Percentiles rank a stretch among this genome's conserved stretches.
These are phyloP conservation scores for Dipodomys spectabilis DNA, from an alignment of 2,113 vertebrate species.

Conservation along the genomic window DNA sequence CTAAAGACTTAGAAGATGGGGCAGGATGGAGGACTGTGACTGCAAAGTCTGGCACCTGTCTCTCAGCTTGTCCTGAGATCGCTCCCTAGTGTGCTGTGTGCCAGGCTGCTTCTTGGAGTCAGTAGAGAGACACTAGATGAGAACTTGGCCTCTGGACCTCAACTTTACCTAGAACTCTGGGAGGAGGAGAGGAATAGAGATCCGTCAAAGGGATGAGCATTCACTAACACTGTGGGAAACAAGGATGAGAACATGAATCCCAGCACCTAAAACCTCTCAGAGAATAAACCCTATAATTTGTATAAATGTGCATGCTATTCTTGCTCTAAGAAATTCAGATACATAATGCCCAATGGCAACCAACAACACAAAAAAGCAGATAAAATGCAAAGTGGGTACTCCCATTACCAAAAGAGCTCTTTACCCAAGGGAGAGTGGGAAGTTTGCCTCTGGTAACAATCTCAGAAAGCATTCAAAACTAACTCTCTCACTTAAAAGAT, in stretches of 20 bases:
- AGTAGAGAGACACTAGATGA: too few species aligned
- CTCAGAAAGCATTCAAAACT: neutral
- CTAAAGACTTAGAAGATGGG: neutral
- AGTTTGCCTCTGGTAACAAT: neutral
- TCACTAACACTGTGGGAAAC: neutral
- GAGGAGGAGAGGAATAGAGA: neutral
- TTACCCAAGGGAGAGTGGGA: neutral
- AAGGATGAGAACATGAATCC: neutral
- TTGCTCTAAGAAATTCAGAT: neutral
- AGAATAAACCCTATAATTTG: neutral
- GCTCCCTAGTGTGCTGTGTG: rapidly evolving
- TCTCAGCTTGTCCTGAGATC: neutral
- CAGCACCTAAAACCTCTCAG: neutral
- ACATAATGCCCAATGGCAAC: neutral
- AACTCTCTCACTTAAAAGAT: neutral
- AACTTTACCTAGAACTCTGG: neutral
- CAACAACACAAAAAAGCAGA: neutral
- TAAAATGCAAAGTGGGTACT: neutral
- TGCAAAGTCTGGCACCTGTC: neutral
- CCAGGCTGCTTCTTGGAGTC: neutral
- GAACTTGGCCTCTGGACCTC: neutral
- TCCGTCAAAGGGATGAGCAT: neutral
- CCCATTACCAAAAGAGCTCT: neutral
- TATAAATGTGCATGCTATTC: neutral
- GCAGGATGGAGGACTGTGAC: rapidly evolving